Conservation (phyloP, 2,113 vertebrate species). For the Xenopus borealis region DNA sequence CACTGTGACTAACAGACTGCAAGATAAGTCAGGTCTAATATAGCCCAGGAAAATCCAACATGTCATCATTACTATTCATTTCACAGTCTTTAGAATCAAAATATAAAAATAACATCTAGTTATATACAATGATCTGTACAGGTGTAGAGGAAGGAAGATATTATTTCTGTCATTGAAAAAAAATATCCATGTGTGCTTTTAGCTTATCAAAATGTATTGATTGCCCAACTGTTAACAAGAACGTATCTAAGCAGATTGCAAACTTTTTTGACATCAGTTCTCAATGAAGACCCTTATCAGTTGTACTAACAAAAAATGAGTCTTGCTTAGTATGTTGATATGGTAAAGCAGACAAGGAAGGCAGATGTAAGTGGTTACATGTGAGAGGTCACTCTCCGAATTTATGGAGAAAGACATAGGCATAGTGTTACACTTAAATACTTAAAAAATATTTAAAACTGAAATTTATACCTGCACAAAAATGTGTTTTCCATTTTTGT, state of each 20-base stretch:
- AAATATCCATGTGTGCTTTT: background rate
- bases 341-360: no score
- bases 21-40: conserved; percentile 51
- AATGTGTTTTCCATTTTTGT: no score
- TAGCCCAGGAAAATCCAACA: background rate
- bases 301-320: no score
- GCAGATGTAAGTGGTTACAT: no score
- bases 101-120: background rate
- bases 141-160: background rate
- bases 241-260: background rate
- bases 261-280: background rate
- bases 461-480: no score
- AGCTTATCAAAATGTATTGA: background rate
- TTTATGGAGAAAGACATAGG: no score
- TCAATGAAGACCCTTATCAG: background rate
- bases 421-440: no score
- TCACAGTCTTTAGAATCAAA: background rate
- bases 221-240: background rate
- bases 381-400: no score
- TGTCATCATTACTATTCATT: background rate
- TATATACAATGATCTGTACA: background rate
- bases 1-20: conserved; percentile 58
- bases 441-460: no score
- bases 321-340: no score
- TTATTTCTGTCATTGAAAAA: background rate